Percentiles rank a stretch among this genome's conserved stretches.
These are phyloP conservation scores for Nilaparvata lugens DNA, from an alignment of 1,140 invertebrate genomes.

Conservation along the genomic window DNA sequence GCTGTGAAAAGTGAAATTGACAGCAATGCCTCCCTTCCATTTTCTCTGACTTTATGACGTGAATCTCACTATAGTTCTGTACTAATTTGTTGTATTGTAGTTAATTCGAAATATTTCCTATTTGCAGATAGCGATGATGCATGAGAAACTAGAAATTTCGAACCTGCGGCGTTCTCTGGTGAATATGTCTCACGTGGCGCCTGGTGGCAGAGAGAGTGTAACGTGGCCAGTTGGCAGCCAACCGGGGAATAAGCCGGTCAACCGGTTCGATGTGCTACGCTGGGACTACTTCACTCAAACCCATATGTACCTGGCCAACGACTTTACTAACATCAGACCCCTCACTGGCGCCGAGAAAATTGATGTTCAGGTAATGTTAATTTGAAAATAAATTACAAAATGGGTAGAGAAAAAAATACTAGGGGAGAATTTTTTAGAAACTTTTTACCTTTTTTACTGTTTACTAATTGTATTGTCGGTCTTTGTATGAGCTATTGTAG, in stretches of 20 bases:
- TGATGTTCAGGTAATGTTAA: slow-evolving; percentile 56
- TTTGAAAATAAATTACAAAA: too few relatives aligned
- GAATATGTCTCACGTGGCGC: slow-evolving; percentile 34
- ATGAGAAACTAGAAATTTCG: slow-evolving; percentile 21
- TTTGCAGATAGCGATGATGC: slow-evolving; percentile 20
- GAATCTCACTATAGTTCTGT: too few relatives aligned
- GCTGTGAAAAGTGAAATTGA: too few relatives aligned
- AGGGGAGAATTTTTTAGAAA: too few relatives aligned
- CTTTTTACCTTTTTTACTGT: too few relatives aligned
- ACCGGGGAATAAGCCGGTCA: slow-evolving; percentile 51
- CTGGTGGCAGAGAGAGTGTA: slow-evolving; percentile 26
- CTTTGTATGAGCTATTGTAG: too few relatives aligned
- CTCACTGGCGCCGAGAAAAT: slow-evolving; percentile 48
- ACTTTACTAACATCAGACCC: slow-evolving; percentile 48
- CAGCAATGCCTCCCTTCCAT: too few relatives aligned
- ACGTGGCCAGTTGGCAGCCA: slow-evolving; percentile 76
- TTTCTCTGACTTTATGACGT: too few relatives aligned
- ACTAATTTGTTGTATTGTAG: neutral
- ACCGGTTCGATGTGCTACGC: slow-evolving; percentile 74
- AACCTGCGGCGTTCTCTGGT: slow-evolving; percentile 32
- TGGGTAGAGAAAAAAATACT: too few relatives aligned
- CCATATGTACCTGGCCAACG: slow-evolving; percentile 66
- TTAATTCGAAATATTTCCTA: neutral
- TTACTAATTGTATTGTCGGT: too few relatives aligned
- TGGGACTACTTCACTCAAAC: slow-evolving; percentile 78